These are phyloP conservation scores for Myodes glareolus DNA, from an alignment of 2,113 vertebrate species.

Conservation along the genomic window DNA sequence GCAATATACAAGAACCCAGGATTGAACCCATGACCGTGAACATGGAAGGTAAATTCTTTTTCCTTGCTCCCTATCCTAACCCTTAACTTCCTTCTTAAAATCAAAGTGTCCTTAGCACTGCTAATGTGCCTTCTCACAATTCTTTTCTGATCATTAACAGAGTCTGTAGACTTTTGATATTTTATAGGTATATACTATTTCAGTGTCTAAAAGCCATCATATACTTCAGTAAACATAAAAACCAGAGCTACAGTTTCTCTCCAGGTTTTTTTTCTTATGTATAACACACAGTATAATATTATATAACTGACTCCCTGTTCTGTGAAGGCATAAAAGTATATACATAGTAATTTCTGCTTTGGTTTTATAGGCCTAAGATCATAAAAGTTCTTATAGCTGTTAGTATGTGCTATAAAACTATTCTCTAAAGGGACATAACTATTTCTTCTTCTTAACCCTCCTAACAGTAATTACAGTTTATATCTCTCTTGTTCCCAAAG, in stretches of 20 bases:
- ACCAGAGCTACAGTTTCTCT: neutral
- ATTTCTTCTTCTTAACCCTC: neutral
- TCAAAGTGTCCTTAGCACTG: neutral
- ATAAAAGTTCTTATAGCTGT: neutral
- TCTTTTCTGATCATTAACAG: neutral
- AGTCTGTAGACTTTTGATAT: neutral
- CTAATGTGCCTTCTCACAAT: no score
- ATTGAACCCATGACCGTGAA: neutral
- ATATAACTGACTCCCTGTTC: neutral
- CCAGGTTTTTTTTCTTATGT: neutral
- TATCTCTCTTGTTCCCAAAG: neutral
- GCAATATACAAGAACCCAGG: neutral
- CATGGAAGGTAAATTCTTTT: neutral
- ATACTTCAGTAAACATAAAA: neutral
- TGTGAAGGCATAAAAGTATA: neutral
- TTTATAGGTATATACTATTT: neutral
- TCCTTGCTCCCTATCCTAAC: neutral
- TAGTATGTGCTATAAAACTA: neutral
- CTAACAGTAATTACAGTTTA: neutral
- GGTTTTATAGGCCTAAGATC: neutral
- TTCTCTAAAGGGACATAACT: neutral
- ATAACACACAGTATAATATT: neutral
- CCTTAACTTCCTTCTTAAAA: neutral
- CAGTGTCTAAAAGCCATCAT: neutral
- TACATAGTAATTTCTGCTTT: neutral